Evolutionary conservation across 1,140 invertebrate species (phyloP).

Genomic region (Batillaria attramentaria): DNA sequence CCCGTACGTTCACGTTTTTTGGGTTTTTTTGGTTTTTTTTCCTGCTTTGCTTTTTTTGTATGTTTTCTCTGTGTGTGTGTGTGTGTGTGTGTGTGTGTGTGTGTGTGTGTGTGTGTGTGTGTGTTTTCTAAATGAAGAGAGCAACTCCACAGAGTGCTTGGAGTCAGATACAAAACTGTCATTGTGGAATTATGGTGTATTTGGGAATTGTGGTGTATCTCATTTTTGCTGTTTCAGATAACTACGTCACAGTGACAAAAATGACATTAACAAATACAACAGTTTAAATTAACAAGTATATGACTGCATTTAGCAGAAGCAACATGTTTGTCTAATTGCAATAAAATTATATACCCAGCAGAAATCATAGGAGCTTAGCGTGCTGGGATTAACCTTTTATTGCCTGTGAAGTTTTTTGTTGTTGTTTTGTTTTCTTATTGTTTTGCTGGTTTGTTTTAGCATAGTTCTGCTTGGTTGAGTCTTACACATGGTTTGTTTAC

Average conservation of each 20-base stretch:
- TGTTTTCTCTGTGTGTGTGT: neutral
- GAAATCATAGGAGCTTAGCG: no score
- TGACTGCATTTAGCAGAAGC: no score
- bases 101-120: neutral
- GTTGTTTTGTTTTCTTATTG: no score
- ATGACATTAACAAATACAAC: neutral
- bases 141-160: neutral
- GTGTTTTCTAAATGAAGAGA: neutral
- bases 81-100: neutral
- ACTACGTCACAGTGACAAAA: neutral
- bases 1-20: neutral
- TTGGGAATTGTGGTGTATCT: neutral
- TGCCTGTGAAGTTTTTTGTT: no score
- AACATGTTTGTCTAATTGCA: no score
- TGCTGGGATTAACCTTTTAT: no score
- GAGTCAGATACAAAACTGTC: neutral
- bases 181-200: neutral
- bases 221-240: neutral
- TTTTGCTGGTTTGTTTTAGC: no score
- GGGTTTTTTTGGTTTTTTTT: neutral
- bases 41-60: slow-evolving; percentile 12
- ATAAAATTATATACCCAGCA: no score
- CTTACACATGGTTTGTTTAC: no score
- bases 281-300: neutral
- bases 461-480: no score